Evolutionary conservation across 2,797 vertebrate genomes (phyloP).

Genomic region (Myotis planiceps): DNA sequence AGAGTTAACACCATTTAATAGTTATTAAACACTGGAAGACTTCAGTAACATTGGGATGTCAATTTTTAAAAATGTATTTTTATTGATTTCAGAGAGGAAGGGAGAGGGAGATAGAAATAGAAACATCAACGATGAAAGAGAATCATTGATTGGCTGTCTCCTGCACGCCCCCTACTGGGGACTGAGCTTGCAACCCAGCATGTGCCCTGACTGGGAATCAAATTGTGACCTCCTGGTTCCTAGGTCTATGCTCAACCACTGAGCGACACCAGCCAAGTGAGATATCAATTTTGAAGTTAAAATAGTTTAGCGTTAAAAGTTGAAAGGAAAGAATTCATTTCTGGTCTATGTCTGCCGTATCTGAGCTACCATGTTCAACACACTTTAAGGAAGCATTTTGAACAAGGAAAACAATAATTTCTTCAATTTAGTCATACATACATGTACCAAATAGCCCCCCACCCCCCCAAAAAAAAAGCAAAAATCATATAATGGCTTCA

Average conservation of each 20-base stretch:
- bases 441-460: background rate
- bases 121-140: no score
- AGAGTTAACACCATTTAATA: conserved; percentile 30
- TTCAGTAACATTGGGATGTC: background rate
- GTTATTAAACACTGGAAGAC: conserved; percentile 21
- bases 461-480: background rate
- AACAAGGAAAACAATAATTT: conserved; percentile 37
- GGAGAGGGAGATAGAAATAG: no score
- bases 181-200: no score
- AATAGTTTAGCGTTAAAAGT: background rate
- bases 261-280: background rate
- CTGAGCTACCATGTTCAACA: conserved; percentile 19
- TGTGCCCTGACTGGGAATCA: no score
- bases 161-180: no score
- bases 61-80: background rate
- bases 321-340: background rate
- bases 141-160: no score
- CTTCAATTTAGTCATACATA: conserved; percentile 29
- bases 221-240: no score
- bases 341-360: background rate
- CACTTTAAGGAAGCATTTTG: conserved; percentile 22
- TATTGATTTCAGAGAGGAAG: no score
- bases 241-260: no score
- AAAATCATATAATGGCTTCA: background rate
- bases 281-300: background rate